Evolutionary conservation across 2,888 invertebrate genomes (phyloP), one percentile per base, ranked within the genome.

Genomic region (Fissipunctia ypsillon): DNA sequence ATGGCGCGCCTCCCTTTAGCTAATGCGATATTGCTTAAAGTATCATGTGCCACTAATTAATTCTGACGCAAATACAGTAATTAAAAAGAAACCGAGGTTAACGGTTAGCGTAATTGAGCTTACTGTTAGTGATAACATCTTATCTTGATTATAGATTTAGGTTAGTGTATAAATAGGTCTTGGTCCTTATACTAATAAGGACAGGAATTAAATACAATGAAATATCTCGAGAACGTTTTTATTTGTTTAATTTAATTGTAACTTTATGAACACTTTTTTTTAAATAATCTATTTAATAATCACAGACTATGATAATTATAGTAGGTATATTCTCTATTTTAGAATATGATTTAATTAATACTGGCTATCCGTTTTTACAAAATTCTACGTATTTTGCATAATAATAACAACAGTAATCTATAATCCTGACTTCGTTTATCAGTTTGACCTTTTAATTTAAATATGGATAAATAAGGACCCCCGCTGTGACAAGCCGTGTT

Each of bases 21-120:
- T n/a, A n/a, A n/a, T n/a, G n/a, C n/a, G 88, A 86, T 85, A 76
- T 89, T 90, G 83, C 89, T 74, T 69, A 88, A 84, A 84, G 81
- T 85, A 85, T 83, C 81, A 85, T 77, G 80, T 85, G 79, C 81
- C 65, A 78, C 61, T 80, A 81, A 85, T 81, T 84, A 84, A 78
- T 54, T 48, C 63, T 85, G 74, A 68, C 65, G 85, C 67, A 83
- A 83, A 56, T 38, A 45, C 35, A 16, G 69, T 28, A 76, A 72
- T 81, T 72, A 67, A 52, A 84, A 72, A 65, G n/a, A 66, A 70
- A 68, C 83, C 43, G 14, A 68, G 68, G 70, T 64, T 61, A 74
- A 60, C 54, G 57, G 69, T 45, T 69, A 61, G 31, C 31, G 52
- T 43, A 63, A 65, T 69, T 69, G 54, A 35, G 25, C 64, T 73